Conservation (phyloP, 2,888 invertebrate genomes). For the Platycheirus albimanus region DNA sequence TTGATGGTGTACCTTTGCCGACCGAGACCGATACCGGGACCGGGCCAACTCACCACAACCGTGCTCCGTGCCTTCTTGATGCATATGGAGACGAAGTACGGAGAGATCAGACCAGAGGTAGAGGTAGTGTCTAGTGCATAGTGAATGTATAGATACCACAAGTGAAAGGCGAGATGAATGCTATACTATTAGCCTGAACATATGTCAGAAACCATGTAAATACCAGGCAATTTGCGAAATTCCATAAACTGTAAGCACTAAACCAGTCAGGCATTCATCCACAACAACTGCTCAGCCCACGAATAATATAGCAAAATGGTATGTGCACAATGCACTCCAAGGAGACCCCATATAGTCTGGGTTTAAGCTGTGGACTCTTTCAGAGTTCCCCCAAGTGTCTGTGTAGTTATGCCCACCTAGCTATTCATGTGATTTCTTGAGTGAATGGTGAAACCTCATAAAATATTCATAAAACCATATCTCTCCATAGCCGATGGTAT, state of each 20-base stretch:
- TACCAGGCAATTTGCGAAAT: conserved; percentile 73
- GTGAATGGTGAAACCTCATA: conserved; percentile 70
- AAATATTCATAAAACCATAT: conserved; percentile 73
- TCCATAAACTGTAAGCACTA: conserved; percentile 71
- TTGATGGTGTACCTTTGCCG: conserved; percentile 24
- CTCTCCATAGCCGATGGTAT: conserved; percentile 24
- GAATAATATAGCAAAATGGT: conserved; percentile 27
- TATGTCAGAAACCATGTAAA: conserved; percentile 74
- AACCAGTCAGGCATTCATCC: conserved; percentile 65
- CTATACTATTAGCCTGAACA: conserved; percentile 69
- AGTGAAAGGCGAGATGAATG: conserved; percentile 72
- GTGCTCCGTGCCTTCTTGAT: conserved; percentile 18
- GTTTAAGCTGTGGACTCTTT: conserved; percentile 15
- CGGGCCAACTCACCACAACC: conserved; percentile 9
- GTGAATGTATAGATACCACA: conserved; percentile 26
- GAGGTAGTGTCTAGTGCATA: neutral
- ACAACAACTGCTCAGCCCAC: conserved; percentile 39
- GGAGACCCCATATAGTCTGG: conserved; percentile 23
- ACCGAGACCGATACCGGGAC: neutral
- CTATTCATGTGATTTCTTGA: conserved; percentile 73
- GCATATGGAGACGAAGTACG: too few species aligned
- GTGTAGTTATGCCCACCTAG: conserved; percentile 30
- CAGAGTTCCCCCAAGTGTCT: conserved; percentile 18
- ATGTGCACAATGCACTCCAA: conserved; percentile 26
- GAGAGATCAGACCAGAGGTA: neutral